These are phyloP conservation scores for Pelecanoides urinatrix DNA, from an alignment of 2,113 vertebrate species.

Conservation along the genomic window DNA sequence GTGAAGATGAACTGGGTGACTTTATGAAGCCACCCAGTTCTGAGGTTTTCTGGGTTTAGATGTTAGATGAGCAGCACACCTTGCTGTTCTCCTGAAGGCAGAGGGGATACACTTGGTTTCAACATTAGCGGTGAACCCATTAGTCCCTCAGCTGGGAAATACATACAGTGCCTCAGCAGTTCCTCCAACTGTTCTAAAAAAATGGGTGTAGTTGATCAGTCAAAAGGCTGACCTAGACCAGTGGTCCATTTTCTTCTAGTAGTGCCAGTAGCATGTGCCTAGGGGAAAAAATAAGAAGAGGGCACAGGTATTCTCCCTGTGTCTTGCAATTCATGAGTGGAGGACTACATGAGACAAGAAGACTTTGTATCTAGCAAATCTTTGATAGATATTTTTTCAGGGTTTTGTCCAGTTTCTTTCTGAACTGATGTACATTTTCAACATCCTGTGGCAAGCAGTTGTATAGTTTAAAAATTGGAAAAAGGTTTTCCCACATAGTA, in stretches of 20 bases:
- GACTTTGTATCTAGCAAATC: neutral
- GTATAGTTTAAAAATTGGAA: neutral
- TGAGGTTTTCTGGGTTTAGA: neutral
- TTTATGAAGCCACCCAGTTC: neutral
- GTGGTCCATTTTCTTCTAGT: neutral
- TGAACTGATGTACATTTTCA: neutral
- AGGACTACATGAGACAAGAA: neutral
- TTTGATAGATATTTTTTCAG: neutral
- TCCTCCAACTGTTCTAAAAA: neutral
- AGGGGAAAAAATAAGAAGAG: neutral
- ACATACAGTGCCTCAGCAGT: accelerated
- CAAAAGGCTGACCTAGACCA: neutral
- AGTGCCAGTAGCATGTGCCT: neutral
- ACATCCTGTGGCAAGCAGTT: neutral
- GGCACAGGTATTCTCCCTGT: neutral
- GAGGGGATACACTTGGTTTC: neutral
- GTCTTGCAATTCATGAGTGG: neutral
- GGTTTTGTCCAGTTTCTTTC: neutral
- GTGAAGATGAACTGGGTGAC: neutral
- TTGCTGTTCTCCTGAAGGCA: neutral
- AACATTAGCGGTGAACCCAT: neutral
- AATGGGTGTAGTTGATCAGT: too few relatives aligned
- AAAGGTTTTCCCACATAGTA: neutral
- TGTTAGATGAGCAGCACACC: neutral
- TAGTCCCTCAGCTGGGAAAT: neutral